Percentiles rank a stretch among this genome's conserved stretches.
phyloP scores from a whole-genome alignment of 2,797 vertebrate species.

The Nannoperca australis region DNA sequence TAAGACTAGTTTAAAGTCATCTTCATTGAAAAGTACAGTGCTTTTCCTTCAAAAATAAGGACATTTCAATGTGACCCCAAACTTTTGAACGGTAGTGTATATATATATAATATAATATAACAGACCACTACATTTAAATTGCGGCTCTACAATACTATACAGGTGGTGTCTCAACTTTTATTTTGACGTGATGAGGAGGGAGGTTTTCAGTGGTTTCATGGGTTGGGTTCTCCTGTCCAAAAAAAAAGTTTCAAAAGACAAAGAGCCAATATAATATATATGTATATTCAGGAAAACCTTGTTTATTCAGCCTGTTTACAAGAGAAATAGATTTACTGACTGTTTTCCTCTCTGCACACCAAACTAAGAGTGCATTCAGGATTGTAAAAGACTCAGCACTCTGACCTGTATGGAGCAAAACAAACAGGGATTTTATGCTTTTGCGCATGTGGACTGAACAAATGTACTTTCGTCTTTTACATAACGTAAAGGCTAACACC shows the following conservation, averaged over 20 bases:
- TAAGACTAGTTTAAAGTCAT: too few relatives aligned
- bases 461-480: not conserved
- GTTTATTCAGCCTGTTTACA: not conserved
- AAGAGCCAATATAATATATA: not conserved
- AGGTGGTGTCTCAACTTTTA: not conserved
- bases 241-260: not conserved
- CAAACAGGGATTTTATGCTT: not conserved
- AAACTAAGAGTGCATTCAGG: not conserved
- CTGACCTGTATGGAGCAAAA: not conserved
- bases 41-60: too few relatives aligned
- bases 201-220: not conserved
- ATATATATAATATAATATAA: too few relatives aligned
- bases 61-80: too few relatives aligned
- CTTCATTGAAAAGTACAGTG: too few relatives aligned
- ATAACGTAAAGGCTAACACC: not conserved
- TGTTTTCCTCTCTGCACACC: not conserved
- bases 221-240: not conserved
- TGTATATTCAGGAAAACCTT: not conserved
- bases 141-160: not conserved
- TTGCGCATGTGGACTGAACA: not conserved
- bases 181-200: not conserved
- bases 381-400: not conserved
- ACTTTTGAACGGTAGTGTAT: too few relatives aligned
- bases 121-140: not conserved
- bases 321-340: not conserved